Base-by-base conservation (phyloP, 2,888 invertebrate species). In the Suillia variegata region DNA sequence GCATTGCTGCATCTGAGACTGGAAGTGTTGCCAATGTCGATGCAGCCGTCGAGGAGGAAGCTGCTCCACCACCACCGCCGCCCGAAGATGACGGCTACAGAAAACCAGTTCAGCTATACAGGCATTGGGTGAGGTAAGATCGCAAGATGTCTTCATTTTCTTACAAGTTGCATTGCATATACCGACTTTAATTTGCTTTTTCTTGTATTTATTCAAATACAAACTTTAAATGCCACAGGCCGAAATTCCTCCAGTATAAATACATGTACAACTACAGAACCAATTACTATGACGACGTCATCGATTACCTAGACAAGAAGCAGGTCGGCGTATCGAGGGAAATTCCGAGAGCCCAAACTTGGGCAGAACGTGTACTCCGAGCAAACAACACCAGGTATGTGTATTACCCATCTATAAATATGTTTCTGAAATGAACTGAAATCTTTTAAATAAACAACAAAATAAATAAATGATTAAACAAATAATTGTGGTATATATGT, bases 281-380 rank as follows among this genome's bases (percentile, higher is more conserved):
- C 81, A 93, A 91, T 83, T 94, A 94, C 80, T 94, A 93, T 82
- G 88, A 93, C 77, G 93, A 93, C 78, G 89, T 92, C 62, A 91
- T 94, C 80, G 88, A 89, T 75, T 94, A 90, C 83, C 82, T 94
- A 82, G 90, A 94, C 80, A 87, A 89, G 76, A 86, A 91, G 70
- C 87, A 89, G 81, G 85, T 85, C 67, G 93, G 93, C 0, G 75
- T 87, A 54, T 64, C 74, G 20, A 86, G 89, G 52, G 93, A 93
- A 69, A 85, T 86, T 62, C 94, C 93, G 1, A 85, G 88, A 57
- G 88, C 93, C 15, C 91, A 93, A 82, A 93, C 92, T 26, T 94
- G 94, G 94, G 90, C 89, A 52, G 94, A 94, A 80, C 87, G 94
- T 57, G 89, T 88, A 42, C 85, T 93, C 61, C 85, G 93, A 67